Percentiles rank a stretch among this genome's conserved stretches.
These are phyloP conservation scores for Asbolus verrucosus DNA, from an alignment of 1,140 invertebrate genomes.

Conservation along the genomic window DNA sequence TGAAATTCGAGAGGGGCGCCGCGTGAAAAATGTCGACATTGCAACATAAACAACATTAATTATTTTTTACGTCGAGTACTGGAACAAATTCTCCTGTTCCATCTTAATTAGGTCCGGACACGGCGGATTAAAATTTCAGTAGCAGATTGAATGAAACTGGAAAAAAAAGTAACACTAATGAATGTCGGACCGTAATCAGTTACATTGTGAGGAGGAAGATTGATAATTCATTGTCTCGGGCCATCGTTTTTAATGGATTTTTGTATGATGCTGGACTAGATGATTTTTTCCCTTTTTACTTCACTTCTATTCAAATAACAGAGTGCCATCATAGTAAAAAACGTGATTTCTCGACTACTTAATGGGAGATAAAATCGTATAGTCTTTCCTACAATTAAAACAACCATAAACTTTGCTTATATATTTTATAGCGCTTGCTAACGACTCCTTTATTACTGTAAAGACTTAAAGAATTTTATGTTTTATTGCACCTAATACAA, in stretches of 20 bases:
- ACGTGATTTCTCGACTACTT: constrained; percentile 28
- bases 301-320: background rate
- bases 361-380: constrained; percentile 30
- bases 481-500: constrained; percentile 33
- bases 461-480: constrained; percentile 25
- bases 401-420: constrained; percentile 24
- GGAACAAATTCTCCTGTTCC: constrained; percentile 46
- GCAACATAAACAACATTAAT: constrained; percentile 44
- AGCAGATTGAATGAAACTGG: constrained; percentile 49
- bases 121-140: constrained; percentile 50
- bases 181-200: constrained; percentile 43
- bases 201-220: constrained; percentile 35
- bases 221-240: constrained; percentile 35
- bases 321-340: constrained; percentile 29
- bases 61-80: constrained; percentile 46
- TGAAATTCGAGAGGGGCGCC: constrained; percentile 17
- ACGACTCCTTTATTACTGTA: constrained; percentile 34
- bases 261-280: constrained; percentile 28
- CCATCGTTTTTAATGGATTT: constrained; percentile 34
- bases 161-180: constrained; percentile 47
- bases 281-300: constrained; percentile 1
- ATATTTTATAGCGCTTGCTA: constrained; percentile 38
- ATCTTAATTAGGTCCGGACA: constrained; percentile 49
- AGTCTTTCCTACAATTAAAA: constrained; percentile 31
- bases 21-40: constrained; percentile 7